Percentiles rank a stretch among this genome's conserved stretches.
These are phyloP conservation scores for Pachyrhynchus sulphureomaculatus DNA, from an alignment of 1,140 invertebrate genomes.

Conservation along the genomic window DNA sequence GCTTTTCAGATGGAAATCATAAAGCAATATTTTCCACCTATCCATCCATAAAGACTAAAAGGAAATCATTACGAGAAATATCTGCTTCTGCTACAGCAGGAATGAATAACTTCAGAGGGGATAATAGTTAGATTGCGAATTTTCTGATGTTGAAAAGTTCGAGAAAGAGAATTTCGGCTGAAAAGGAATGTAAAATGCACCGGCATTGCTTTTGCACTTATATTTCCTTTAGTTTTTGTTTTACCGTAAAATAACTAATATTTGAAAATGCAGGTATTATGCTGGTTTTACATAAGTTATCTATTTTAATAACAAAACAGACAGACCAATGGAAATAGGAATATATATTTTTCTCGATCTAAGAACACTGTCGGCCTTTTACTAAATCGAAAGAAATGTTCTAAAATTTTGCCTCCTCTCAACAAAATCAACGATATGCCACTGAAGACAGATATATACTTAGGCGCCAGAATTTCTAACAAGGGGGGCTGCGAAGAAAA, in stretches of 20 bases:
- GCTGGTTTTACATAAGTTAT: too few species aligned
- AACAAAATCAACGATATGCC: too few species aligned
- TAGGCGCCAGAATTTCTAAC: too few species aligned
- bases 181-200: slow-evolving; percentile 26
- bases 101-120: slow-evolving; percentile 31
- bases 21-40: slow-evolving; percentile 38
- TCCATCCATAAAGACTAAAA: slow-evolving; percentile 31
- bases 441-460: too few species aligned
- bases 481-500: too few species aligned
- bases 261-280: background rate
- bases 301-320: too few species aligned
- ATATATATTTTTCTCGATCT: too few species aligned
- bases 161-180: slow-evolving; percentile 4
- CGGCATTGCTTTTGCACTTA: slow-evolving; percentile 17
- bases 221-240: slow-evolving; percentile 13
- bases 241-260: slow-evolving; percentile 1
- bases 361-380: too few species aligned
- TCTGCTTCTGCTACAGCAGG: too few species aligned
- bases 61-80: slow-evolving; percentile 36
- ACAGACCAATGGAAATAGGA: too few species aligned
- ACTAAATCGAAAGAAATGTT: too few species aligned
- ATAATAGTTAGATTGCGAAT: slow-evolving; percentile 35
- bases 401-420: too few species aligned
- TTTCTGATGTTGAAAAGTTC: slow-evolving; percentile 27
- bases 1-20: slow-evolving; percentile 39